These are phyloP conservation scores for Vanessa atalanta DNA, from an alignment of 1,140 invertebrate species.

Conservation along the genomic window DNA sequence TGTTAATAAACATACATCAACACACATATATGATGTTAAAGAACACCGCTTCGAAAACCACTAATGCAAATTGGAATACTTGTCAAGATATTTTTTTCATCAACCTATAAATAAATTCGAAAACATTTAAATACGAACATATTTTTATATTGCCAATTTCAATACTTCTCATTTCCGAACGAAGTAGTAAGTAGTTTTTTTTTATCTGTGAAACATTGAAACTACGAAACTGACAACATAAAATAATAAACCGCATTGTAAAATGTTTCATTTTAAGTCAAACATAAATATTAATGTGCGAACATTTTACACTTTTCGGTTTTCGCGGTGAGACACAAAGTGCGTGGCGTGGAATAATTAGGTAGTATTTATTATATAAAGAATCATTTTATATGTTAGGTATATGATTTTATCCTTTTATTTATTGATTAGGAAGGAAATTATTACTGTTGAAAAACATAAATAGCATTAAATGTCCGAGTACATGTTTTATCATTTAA, in stretches of 20 bases:
- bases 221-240: constrained; percentile 27
- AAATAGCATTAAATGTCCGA: no score
- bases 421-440: background rate
- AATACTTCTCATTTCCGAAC: background rate
- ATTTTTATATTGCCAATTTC: no score
- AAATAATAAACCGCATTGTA: constrained; percentile 38
- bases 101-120: no score
- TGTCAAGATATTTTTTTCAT: no score
- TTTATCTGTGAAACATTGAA: background rate
- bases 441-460: background rate
- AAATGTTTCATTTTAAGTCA: constrained; percentile 34
- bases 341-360: constrained; percentile 38
- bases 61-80: no score
- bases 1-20: no score
- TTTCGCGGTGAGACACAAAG: constrained; percentile 31
- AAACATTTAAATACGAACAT: no score
- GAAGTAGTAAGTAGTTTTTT: background rate
- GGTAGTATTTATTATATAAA: constrained; percentile 22
- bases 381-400: background rate
- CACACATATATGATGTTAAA: no score
- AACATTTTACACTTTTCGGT: constrained; percentile 37
- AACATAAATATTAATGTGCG: constrained; percentile 34
- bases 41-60: no score
- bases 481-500: no score
- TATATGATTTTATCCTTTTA: background rate